Conservation (phyloP, 2,113 vertebrate genomes). For the Myiozetetes cayanensis region DNA sequence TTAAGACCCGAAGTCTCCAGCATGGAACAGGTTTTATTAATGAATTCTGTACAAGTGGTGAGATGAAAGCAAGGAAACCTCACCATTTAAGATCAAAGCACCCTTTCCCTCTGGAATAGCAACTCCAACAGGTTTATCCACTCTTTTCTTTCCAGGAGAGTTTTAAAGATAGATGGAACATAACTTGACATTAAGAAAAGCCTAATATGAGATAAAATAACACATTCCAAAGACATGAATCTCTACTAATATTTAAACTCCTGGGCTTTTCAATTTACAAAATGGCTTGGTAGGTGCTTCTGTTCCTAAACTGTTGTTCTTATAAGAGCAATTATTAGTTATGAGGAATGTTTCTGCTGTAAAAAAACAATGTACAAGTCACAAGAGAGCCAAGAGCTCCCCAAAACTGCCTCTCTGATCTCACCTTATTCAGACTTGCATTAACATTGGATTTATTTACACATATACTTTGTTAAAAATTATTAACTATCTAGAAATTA, state of each 20-base stretch:
- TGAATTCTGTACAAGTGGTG: neutral
- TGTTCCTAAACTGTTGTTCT: neutral
- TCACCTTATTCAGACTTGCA: neutral
- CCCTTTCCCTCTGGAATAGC: neutral
- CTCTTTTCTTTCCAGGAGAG: neutral
- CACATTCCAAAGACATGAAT: neutral
- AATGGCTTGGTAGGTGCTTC: neutral
- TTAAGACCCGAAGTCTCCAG: neutral
- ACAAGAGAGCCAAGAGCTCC: neutral
- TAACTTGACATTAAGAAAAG: neutral
- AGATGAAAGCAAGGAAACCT: neutral
- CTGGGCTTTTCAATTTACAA: neutral
- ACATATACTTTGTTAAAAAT: neutral
- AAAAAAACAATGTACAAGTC: neutral
- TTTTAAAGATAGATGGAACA: neutral
- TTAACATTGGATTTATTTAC: neutral
- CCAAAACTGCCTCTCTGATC: neutral
- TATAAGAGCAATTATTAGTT: neutral
- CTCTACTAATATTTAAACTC: neutral
- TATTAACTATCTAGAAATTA: neutral
- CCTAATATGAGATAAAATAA: neutral
- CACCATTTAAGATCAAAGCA: slow-evolving; percentile 20
- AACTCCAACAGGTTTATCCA: slow-evolving; percentile 40
- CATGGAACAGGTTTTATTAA: neutral
- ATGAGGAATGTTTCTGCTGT: neutral